Percentiles rank a stretch among this genome's conserved stretches.
phyloP scores from a whole-genome alignment of 2,888 invertebrate genomes.

The Abrostola tripartita region DNA sequence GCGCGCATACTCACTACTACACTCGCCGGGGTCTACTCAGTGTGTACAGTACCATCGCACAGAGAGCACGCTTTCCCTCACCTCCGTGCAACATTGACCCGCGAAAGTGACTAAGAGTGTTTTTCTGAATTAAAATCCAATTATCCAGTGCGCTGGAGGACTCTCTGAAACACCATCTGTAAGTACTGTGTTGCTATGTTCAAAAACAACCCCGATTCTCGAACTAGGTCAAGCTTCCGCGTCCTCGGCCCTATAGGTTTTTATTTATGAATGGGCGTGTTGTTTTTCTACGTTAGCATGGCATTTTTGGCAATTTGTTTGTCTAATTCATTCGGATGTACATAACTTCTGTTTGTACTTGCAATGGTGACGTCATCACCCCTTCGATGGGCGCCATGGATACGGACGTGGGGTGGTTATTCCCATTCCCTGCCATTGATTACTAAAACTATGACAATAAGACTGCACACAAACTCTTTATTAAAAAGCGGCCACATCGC shows the following conservation, averaged over 20 bases:
- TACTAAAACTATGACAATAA: slow-evolving; percentile 35
- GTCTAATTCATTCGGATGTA: slow-evolving; percentile 31
- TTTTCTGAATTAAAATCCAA: slow-evolving; percentile 56
- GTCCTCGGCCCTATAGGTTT: slow-evolving; percentile 78
- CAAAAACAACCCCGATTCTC: slow-evolving; percentile 53
- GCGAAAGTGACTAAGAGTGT: slow-evolving; percentile 70
- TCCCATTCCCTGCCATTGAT: slow-evolving; percentile 58
- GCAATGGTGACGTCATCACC: slow-evolving; percentile 62
- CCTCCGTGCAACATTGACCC: slow-evolving; percentile 60
- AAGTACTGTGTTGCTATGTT: slow-evolving; percentile 65
- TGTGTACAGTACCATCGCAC: slow-evolving; percentile 74
- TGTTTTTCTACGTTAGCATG: slow-evolving; percentile 63
- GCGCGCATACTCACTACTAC: slow-evolving; percentile 82
- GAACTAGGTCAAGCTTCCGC: slow-evolving; percentile 85
- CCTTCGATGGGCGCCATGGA: slow-evolving; percentile 59
- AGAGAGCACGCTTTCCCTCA: slow-evolving; percentile 72
- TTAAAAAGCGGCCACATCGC: not conserved
- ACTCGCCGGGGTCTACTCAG: slow-evolving; percentile 66
- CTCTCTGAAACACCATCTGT: slow-evolving; percentile 79
- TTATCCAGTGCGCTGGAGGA: slow-evolving; percentile 75
- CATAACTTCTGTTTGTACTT: slow-evolving; percentile 30
- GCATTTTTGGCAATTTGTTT: slow-evolving; percentile 47
- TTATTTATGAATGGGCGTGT: slow-evolving; percentile 80
- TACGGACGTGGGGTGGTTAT: slow-evolving; percentile 59
- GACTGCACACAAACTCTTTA: not conserved